Conservation (phyloP, 2,797 vertebrate genomes). For the Loriculus beryllinus region DNA sequence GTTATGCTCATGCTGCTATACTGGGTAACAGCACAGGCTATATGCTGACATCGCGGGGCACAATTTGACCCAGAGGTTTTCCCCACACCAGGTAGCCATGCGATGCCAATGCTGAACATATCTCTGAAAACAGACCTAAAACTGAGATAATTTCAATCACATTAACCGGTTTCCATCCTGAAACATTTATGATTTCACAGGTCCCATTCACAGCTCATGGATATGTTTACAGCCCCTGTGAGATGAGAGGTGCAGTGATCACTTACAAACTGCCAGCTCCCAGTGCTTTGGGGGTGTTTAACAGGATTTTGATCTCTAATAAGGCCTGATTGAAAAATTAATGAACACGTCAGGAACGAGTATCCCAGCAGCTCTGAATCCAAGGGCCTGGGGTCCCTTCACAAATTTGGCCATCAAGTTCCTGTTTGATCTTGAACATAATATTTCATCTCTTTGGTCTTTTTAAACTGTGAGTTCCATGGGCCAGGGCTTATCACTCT, state of each 20-base stretch:
- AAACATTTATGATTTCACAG: background rate
- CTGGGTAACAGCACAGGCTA: background rate
- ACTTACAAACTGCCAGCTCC: background rate
- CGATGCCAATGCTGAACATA: background rate
- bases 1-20: background rate
- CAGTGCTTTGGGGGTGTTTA: background rate
- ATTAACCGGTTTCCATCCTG: background rate
- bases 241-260: background rate
- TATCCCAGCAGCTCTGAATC: background rate
- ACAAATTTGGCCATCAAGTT: background rate
- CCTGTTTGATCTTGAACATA: background rate
- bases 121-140: background rate
- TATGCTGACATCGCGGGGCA: background rate
- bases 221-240: background rate
- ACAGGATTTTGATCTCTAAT: conserved; percentile 19
- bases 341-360: background rate
- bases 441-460: background rate
- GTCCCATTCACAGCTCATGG: background rate
- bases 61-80: background rate
- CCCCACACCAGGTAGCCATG: background rate
- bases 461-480: background rate
- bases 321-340: background rate
- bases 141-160: background rate
- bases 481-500: background rate
- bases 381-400: background rate